Evolutionary conservation across 2,888 invertebrate species (phyloP), one percentile per base, ranked within the genome.

Genomic region (Eristalis tenax): DNA sequence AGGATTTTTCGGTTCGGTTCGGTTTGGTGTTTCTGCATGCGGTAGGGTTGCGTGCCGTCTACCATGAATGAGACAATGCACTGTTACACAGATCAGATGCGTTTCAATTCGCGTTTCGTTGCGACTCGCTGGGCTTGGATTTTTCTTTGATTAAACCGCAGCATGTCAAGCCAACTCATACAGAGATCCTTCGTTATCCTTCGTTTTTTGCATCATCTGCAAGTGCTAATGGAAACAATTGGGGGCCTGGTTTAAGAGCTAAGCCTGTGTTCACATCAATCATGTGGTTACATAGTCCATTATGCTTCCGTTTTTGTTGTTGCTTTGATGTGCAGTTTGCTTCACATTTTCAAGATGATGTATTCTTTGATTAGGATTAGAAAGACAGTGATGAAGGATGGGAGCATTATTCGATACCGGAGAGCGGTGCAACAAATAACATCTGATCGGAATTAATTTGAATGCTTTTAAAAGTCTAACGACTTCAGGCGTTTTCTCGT

Each of bases 61-160:
- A 74, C 64, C 75, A 75, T 65, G 71, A 79, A 57, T 35, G 79
- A 83, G 57, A 83, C 83, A 87, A 83, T 83, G 87, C 79, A 80
- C 73, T 79, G 87, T 83, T 76, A 76, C 79, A 74, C 69, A 71
- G 83, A 87, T 87, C 87, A 87, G 83, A 86, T 82, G 82, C 50
- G 83, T 80, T 76, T 76, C 79, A 83, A 87, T 80, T 83, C 79
- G 79, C 71, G 66, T 73, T 59, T 59, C 59, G 8, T 59, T 87
- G 73, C 66, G 56, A 63, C 77, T 73, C 66, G 70, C 66, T 61
- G 75, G 56, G 78, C 70, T 82, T 70, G 78, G 64, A 10, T 69
- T 86, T 70, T 71, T 82, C 73, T 79, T 86, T 86, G 78, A 86
- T 86, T 83, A 79, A 78, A 83, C 78, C 66, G 59, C 50, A 50